phyloP scores from a whole-genome alignment of 2,113 vertebrate species.

The Halichoeres trimaculatus region DNA sequence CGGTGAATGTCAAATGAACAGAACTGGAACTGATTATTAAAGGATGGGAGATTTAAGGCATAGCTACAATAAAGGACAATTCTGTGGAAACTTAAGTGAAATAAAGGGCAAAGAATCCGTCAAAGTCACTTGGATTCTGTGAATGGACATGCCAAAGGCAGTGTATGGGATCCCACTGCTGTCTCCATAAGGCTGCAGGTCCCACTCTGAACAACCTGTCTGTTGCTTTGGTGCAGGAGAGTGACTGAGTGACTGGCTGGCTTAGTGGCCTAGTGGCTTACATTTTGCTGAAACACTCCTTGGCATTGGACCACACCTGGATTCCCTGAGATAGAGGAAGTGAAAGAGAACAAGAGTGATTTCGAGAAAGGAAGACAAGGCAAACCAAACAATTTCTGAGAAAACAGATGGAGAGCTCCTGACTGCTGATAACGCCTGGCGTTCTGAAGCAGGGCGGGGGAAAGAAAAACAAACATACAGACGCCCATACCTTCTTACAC shows the following conservation, averaged over 20 bases:
- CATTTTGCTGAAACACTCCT: slow-evolving; percentile 97
- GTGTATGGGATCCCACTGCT: slow-evolving; percentile 4
- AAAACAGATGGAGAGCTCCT: not conserved
- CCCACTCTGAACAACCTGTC: slow-evolving; percentile 20
- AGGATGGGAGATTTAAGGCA: slow-evolving; percentile 23
- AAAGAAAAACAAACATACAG: not conserved
- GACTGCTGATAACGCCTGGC: not conserved
- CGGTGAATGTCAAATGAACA: slow-evolving; percentile 2
- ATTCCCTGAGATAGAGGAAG: slow-evolving; percentile 86
- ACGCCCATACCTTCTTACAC: slow-evolving; percentile 93
- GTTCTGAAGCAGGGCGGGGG: too few species aligned
- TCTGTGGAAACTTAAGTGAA: not conserved
- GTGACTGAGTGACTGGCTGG: slow-evolving; percentile 24
- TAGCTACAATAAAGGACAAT: not conserved
- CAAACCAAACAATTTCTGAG: not conserved
- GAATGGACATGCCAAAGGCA: slow-evolving; percentile 34
- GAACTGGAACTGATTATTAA: not conserved
- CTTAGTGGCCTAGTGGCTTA: slow-evolving; percentile 82
- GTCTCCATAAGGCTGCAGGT: slow-evolving; percentile 20
- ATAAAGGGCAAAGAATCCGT: not conserved
- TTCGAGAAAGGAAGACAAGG: not conserved
- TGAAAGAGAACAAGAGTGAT: not conserved
- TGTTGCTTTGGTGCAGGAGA: slow-evolving; percentile 20
- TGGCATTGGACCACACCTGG: slow-evolving; percentile 96
- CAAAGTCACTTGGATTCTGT: slow-evolving; percentile 11